Evolutionary conservation across 2,797 vertebrate species (phyloP).

Genomic region (Diceros bicornis): DNA sequence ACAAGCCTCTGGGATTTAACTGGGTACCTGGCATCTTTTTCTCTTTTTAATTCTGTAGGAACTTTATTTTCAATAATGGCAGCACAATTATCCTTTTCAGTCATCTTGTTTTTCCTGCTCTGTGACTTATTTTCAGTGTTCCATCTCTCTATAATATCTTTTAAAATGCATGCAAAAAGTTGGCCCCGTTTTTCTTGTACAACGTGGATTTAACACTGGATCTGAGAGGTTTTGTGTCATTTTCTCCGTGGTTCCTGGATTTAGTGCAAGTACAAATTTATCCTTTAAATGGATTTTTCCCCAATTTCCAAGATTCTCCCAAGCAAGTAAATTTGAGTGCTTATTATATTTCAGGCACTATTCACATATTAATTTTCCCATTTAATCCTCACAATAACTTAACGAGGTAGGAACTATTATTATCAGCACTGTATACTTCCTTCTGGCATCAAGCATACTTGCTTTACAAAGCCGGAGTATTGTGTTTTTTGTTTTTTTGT

Average conservation of each 20-base stretch:
- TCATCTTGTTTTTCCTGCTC: not conserved
- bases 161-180: not conserved
- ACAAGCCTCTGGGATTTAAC: not conserved
- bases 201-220: not conserved
- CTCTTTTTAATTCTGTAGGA: not conserved
- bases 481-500: not conserved
- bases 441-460: not conserved
- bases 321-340: not conserved
- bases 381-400: not conserved
- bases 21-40: not conserved
- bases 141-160: not conserved
- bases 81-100: not conserved
- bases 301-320: constrained; percentile 9
- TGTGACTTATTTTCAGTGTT: not conserved
- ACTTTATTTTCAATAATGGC: constrained; percentile 2
- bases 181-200: not conserved
- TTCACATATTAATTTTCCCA: constrained; percentile 40
- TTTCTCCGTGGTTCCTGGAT: not conserved
- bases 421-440: not conserved
- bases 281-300: not conserved
- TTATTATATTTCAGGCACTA: not conserved
- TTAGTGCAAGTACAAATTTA: constrained; percentile 11
- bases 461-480: not conserved
- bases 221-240: not conserved
- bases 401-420: not conserved